Percentiles rank a stretch among this genome's conserved stretches.
phyloP scores from a whole-genome alignment of 2,113 vertebrate genomes.

The Tiliqua scincoides region DNA sequence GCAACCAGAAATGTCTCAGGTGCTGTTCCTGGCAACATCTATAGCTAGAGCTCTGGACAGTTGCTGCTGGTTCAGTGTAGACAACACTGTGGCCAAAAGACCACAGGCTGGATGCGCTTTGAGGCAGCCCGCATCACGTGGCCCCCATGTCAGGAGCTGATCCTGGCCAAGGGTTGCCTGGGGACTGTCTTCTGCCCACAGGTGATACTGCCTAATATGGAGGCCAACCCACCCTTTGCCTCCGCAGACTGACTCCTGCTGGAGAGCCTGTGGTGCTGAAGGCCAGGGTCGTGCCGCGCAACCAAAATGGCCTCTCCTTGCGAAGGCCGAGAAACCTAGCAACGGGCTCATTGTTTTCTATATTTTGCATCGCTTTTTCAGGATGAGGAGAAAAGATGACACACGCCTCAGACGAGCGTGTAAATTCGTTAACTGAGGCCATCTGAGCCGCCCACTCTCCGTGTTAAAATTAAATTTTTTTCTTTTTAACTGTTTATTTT shows the following conservation, averaged over 20 bases:
- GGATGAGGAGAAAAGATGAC: conserved; percentile 50
- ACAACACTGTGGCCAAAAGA: no score
- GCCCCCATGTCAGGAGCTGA: not conserved
- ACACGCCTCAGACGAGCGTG: conserved; percentile 44
- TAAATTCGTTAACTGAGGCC: conserved; percentile 37
- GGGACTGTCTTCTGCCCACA: no score
- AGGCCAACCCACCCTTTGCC: not conserved
- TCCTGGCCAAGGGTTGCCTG: no score
- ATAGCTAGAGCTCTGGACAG: no score
- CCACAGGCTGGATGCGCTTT: no score
- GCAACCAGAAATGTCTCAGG: no score
- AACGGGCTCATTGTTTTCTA: conserved; percentile 56
- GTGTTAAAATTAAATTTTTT: rapidly evolving
- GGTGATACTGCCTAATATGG: no score
- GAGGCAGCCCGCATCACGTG: no score
- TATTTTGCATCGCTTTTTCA: conserved; percentile 34
- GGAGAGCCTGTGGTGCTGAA: not conserved
- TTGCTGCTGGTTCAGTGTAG: no score
- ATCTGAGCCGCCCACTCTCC: conserved; percentile 63
- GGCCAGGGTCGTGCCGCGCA: rapidly evolving
- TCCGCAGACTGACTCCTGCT: not conserved
- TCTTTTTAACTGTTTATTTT: not conserved
- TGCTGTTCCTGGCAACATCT: no score
- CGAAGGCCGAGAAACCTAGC: conserved; percentile 32
- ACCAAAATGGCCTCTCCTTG: conserved; percentile 28